A percentile compares a stretch with the other conserved stretches of the same genome.
Evolutionary conservation across 2,113 vertebrate genomes (phyloP).

Genomic region (Haliaeetus leucogaster): DNA sequence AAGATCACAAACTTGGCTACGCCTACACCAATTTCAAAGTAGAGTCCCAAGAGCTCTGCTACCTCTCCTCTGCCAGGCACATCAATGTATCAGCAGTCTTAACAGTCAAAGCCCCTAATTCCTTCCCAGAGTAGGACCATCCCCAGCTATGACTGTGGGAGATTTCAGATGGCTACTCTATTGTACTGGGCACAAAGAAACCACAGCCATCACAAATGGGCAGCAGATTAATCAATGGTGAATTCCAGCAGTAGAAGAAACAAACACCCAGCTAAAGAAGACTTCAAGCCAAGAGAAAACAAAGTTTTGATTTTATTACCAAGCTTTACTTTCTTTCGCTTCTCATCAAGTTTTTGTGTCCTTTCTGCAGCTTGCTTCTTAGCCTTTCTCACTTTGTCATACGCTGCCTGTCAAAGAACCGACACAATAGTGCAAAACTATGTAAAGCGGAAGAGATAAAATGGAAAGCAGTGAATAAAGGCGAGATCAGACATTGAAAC

Average conservation of each 20-base stretch:
- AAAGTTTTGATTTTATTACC: constrained; percentile 72
- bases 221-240: background rate
- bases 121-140: background rate
- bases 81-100: background rate
- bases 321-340: constrained; percentile 95
- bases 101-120: background rate
- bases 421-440: background rate
- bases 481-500: background rate
- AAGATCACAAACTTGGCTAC: background rate
- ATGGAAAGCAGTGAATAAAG: background rate
- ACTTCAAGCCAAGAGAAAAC: background rate
- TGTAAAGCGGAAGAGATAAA: background rate
- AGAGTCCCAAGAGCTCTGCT: background rate
- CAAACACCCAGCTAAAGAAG: background rate
- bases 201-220: background rate
- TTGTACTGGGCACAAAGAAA: background rate
- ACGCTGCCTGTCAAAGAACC: constrained; percentile 81
- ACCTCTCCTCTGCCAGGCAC: background rate
- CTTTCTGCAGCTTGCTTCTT: constrained; percentile 91
- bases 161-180: background rate
- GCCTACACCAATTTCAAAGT: background rate
- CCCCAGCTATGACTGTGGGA: background rate
- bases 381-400: constrained; percentile 87
- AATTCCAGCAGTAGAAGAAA: background rate
- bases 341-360: constrained; percentile 86